These are phyloP conservation scores for Phania funesta DNA, from an alignment of 2,888 invertebrate genomes.

Conservation along the genomic window DNA sequence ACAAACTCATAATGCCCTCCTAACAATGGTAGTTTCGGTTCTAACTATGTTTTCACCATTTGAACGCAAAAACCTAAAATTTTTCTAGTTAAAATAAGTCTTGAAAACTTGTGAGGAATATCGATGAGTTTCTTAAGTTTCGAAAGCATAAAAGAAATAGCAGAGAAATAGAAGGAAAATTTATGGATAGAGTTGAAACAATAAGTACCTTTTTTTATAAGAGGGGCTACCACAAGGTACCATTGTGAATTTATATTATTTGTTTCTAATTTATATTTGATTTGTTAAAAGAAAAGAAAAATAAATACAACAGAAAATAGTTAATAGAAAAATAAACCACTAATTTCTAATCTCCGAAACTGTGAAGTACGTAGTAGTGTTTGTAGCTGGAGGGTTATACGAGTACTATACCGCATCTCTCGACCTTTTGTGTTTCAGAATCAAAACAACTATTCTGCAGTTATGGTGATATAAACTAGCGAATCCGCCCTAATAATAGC, in stretches of 20 bases:
- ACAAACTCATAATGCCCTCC: no score
- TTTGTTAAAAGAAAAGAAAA: neutral
- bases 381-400: no score
- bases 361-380: no score
- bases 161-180: neutral
- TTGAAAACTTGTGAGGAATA: constrained; percentile 58
- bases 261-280: neutral
- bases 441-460: no score
- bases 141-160: constrained; percentile 63
- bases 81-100: constrained; percentile 43
- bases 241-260: neutral
- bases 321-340: no score
- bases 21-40: neutral
- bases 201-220: neutral
- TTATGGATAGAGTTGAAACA: neutral
- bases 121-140: constrained; percentile 54
- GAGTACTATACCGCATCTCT: no score
- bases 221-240: neutral
- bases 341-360: no score
- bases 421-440: no score
- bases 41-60: neutral
- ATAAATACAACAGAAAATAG: no score
- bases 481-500: no score
- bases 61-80: neutral
- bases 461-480: no score